Evolutionary conservation across 2,888 invertebrate genomes (phyloP), one percentile per base, ranked within the genome.

Genomic region (Himalopsyche japonica): DNA sequence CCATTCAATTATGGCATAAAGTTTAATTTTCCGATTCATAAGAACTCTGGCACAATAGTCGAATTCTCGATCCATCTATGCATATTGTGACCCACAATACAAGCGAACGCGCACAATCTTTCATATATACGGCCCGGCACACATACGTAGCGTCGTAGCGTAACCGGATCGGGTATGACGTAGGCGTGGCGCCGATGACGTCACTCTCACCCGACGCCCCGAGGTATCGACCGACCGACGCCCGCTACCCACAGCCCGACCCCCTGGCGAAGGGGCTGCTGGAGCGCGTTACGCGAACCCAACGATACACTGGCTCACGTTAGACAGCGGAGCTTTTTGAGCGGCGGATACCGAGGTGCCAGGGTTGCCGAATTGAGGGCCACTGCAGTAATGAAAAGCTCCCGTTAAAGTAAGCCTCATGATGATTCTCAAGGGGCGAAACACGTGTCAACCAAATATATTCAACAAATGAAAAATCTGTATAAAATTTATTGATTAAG

Each of bases 181-280:
- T 86, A 84, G 82, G 84, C 82, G 86, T 80, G 84, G 84, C 84
- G 82, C 70, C 37, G 82, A 80, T 84, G 86, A 84, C 84, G 84
- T 84, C 84, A 84, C 85, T 78, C 76, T 49, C 82, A 34, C 77
- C 80, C 70, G 70, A 77, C 81, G 64, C 57, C 81, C 81, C 83
- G 79, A 43, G 57, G 83, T 84, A 84, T 84, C 85, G 85, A 83
- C 85, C 83, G 79, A 80, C 80, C 76, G 76, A 27, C 70, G 70
- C 70, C 70, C 70, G 70, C 70, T 70, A 70, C 70, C 70, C 70
- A 70, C 70, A 30, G 70, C 70, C 70, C 70, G 27, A 70, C 70
- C 70, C 70, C 70, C 30, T 30, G 43, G 20, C 70, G 27, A 27
- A 70, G 70, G 70, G 70, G 30, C 70, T 70, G 70, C 70, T 7